These are phyloP conservation scores for Reticulitermes speratus DNA, from an alignment of 1,140 invertebrate genomes.

Conservation along the genomic window DNA sequence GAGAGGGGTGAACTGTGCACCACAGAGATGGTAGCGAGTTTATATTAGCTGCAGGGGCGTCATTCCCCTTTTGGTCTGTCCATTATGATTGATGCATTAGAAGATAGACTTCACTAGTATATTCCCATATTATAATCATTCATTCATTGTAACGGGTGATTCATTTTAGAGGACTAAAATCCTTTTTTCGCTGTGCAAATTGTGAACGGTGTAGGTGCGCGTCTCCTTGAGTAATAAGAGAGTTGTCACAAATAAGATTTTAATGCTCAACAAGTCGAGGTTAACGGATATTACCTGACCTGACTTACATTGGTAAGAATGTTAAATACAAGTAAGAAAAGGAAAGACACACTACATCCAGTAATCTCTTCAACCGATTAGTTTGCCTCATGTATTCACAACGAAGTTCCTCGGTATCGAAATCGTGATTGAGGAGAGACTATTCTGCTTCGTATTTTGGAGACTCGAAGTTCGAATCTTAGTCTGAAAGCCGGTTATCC, in stretches of 20 bases:
- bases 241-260: neutral
- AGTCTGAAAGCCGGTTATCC: too few relatives aligned
- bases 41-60: neutral
- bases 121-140: neutral
- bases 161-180: neutral
- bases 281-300: too few relatives aligned
- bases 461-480: too few relatives aligned
- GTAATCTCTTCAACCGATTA: too few relatives aligned
- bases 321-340: too few relatives aligned
- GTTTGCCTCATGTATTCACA: too few relatives aligned
- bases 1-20: neutral
- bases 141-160: neutral
- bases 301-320: too few relatives aligned
- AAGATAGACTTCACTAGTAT: neutral
- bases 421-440: too few relatives aligned
- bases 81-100: conserved; percentile 19
- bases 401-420: too few relatives aligned
- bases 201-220: neutral
- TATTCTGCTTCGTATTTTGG: too few relatives aligned
- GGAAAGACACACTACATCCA: too few relatives aligned
- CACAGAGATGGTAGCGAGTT: neutral
- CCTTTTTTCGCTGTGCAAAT: neutral
- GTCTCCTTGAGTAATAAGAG: neutral
- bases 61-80: neutral
- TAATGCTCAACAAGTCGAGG: neutral